Evolutionary conservation across 1,140 invertebrate species (phyloP), one percentile per base, ranked within the genome.

Genomic region (Lordiphosa clarofinis): DNA sequence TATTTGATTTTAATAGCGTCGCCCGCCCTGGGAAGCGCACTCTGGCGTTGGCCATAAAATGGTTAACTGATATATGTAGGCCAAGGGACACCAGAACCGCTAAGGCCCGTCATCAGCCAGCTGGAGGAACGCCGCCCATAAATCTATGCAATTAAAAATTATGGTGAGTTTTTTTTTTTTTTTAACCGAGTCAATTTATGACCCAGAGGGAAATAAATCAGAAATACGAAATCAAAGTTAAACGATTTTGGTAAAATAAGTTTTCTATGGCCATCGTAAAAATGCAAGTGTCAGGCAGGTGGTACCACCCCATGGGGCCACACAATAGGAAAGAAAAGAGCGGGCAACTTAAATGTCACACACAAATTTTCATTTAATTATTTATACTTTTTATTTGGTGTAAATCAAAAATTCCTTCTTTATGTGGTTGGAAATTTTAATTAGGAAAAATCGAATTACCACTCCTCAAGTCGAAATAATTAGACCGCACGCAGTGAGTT

Each of bases 91-190:
- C 82, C 76, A 82, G 76, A 64, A 72, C 76, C 76, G 76, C 76
- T 76, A 76, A 82, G 76, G 72, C n/a, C 76, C 78, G 65, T 81
- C 75, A 81, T 49, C 71, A 60, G 33, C 36, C 21, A 38, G 48
- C 43, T 55, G 19, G 33, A 49, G 35, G 40, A 21, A 21, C 21
- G 38, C 33, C 36, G 13, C 21, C 40, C 72, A 81, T 81, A 81
- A 81, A 81, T 81, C 72, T 76, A 56, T 81, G 73, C 76, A 81
- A 81, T 81, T 81, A 82, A 81, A 81, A 81, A 76, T 76, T 75
- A 81, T 81, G 72, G 42, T 72, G 72, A 81, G 76, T 76, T 82
- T 81, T 81, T 81, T 76, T 72, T 55, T 67, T 67, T 71, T 39
- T 67, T 74, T 15, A 21, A 21, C 21, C 21, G 21, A 67, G 54